Base-by-base conservation (phyloP, 1,140 invertebrate species). In the Magallana gigas region DNA sequence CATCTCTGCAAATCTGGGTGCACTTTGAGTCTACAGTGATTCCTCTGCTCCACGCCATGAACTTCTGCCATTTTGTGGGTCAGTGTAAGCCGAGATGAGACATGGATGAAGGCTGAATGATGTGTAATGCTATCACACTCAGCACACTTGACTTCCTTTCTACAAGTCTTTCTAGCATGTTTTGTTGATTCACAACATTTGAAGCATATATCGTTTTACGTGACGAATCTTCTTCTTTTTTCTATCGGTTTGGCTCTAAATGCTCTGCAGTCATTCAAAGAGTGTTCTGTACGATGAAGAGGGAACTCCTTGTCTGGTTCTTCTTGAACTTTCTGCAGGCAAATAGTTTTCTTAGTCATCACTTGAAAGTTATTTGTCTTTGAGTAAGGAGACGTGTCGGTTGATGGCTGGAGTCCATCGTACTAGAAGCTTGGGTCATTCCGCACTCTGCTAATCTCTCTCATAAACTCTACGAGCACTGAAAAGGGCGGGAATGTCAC, bases 251-350 rank as follows among this genome's bases (percentile, higher is more conserved):
- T 18, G n/a, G 60, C 16, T 36, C 60, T 56, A 29, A 87, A 87
- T 0, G 36, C 57, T 56, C 76, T 71, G 48, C 85, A 86, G 7
- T 87, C 82, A 23, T 83, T 87, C 18, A 83, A 14, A 18, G 59
- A 57, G 36, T 87, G 81, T 11, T 18, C 16, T 18, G 59, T n/a
- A 14, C 83, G 62, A 68, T 87, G 86, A 14, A 87, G 1, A 8
- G 82, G 48, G n/a, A 81, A 87, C 12, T 57, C 36, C 48, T 83
- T 14, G 36, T 83, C 8, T 9, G 8, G 11, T 56, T 9, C 2
- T 12, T 16, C 14, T 5, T 48, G 36, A 11, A 16, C 16, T 56
- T 14, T 18, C 48, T 57, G 48, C 7, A 4, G 8, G 23, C 6
- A 16, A 57, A 56, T 57, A 48, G 16, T 48, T 57, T 16, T 29